These are phyloP conservation scores for Urosaurus nigricauda DNA, from an alignment of 2,797 vertebrate species.

Conservation along the genomic window DNA sequence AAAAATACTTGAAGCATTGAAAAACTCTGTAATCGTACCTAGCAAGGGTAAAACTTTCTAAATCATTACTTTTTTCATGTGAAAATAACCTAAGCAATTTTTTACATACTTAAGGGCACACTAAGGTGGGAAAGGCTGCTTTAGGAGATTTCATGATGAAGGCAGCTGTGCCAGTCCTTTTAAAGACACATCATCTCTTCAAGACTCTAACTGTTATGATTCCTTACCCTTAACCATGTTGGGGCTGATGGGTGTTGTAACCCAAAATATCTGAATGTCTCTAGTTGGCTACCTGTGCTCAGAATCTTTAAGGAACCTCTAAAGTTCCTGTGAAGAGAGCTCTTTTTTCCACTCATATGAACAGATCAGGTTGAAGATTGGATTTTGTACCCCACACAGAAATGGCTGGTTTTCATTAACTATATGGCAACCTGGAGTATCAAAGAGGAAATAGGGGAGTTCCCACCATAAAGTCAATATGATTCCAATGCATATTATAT, in stretches of 20 bases:
- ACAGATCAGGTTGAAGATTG: not conserved
- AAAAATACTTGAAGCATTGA: too few relatives aligned
- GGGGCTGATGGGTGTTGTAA: not conserved
- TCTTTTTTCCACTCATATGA: not conserved
- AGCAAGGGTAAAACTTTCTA: too few relatives aligned
- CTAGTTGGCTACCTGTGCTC: not conserved
- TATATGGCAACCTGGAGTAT: not conserved
- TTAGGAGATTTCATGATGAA: not conserved
- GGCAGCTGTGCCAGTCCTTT: not conserved
- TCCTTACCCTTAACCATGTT: not conserved
- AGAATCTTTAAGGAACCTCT: not conserved
- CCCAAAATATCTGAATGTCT: not conserved
- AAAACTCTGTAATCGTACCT: too few relatives aligned
- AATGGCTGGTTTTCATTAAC: not conserved
- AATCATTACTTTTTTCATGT: too few relatives aligned
- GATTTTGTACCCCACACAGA: not conserved
- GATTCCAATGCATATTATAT: not conserved
- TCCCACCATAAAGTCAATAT: constrained; percentile 18
- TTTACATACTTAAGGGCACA: too few relatives aligned
- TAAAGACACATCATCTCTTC: too few relatives aligned
- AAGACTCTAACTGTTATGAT: not conserved
- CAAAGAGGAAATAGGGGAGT: not conserved
- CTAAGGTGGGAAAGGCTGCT: not conserved
- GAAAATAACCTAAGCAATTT: too few relatives aligned
- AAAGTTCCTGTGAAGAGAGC: not conserved